Evolutionary conservation across 2,113 vertebrate genomes (phyloP).

Genomic region (Bubo blakistoni): DNA sequence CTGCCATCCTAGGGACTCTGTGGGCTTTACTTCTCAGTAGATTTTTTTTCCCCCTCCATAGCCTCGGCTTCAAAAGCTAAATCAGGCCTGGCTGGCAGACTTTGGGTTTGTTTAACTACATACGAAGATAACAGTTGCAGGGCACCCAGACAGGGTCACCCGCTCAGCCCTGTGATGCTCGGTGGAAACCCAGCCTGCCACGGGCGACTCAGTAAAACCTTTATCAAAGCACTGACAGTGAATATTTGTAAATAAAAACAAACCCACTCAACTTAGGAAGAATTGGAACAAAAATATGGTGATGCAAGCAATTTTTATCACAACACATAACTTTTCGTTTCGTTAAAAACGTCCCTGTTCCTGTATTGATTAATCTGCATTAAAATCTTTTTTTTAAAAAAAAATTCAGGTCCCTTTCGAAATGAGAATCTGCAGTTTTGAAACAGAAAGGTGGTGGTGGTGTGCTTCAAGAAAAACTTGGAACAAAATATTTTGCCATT

Average conservation of each 20-base stretch:
- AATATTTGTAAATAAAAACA: neutral
- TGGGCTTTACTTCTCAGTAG: neutral
- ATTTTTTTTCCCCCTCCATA: neutral
- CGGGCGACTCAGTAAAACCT: neutral
- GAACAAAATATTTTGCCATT: neutral
- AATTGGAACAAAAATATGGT: fast-evolving
- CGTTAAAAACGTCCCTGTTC: neutral
- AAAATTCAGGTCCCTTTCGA: neutral
- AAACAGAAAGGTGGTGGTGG: neutral
- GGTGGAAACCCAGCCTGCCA: neutral
- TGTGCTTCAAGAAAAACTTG: neutral
- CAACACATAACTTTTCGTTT: neutral
- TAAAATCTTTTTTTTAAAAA: neutral
- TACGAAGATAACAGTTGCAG: neutral
- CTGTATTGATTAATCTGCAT: neutral
- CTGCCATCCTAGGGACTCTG: neutral
- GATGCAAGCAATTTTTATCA: neutral
- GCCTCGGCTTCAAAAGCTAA: neutral
- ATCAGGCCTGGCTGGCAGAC: neutral
- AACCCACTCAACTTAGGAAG: neutral
- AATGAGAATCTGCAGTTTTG: neutral
- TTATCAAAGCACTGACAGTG: fast-evolving
- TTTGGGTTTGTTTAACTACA: neutral
- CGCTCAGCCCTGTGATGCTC: neutral
- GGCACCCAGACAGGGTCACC: neutral